Evolutionary conservation across 2,113 vertebrate species (phyloP).

Genomic region (Phalacrocorax carbo): DNA sequence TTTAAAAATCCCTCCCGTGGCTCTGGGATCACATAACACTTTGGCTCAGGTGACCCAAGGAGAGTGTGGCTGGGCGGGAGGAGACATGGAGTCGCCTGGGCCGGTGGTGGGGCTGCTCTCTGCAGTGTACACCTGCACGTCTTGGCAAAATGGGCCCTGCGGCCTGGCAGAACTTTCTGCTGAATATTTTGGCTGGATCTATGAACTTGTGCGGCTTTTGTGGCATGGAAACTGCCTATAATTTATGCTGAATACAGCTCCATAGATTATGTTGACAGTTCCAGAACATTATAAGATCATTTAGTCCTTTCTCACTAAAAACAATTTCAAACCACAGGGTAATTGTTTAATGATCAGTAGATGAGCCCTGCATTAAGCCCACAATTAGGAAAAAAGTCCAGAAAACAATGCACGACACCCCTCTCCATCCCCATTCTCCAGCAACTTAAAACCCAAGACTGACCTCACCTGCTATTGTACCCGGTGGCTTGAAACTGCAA

Average conservation of each 20-base stretch:
- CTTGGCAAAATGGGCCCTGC: conserved; percentile 27
- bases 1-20: not conserved
- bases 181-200: conserved; percentile 57
- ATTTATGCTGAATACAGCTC: conserved; percentile 35
- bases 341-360: not conserved
- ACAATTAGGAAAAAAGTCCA: not conserved
- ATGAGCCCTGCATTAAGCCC: not conserved
- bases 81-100: not conserved
- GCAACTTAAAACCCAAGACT: not conserved
- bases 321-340: not conserved
- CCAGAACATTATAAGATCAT: conserved; percentile 1
- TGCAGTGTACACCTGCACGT: not conserved
- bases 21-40: not conserved
- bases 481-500: not conserved
- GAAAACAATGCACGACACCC: not conserved
- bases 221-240: conserved; percentile 51
- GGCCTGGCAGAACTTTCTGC: conserved; percentile 33
- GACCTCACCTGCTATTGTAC: not conserved
- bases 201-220: conserved; percentile 28
- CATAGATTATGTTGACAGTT: conserved; percentile 13
- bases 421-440: not conserved
- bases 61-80: not conserved
- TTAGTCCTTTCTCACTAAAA: conserved; percentile 7
- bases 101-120: not conserved
- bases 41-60: not conserved